Conservation (phyloP, 2,797 vertebrate species). For the Gouania willdenowi region DNA sequence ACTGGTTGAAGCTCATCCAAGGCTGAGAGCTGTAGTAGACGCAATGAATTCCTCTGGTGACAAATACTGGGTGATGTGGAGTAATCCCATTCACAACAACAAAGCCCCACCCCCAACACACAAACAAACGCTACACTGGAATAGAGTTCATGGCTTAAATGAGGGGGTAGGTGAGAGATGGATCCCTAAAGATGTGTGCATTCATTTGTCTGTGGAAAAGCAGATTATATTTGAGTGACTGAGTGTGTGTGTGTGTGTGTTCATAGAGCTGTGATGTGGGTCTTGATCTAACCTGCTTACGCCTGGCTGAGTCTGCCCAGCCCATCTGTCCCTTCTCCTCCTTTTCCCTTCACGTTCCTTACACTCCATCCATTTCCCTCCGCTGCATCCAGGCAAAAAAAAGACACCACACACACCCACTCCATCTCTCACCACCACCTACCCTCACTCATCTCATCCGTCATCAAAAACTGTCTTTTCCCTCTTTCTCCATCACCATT, state of each 20-base stretch:
- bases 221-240: constrained; percentile 29
- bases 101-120: constrained; percentile 53
- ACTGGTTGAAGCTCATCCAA: constrained; percentile 44
- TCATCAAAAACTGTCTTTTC: constrained; percentile 7
- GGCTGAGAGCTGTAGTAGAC: constrained; percentile 34
- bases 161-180: constrained; percentile 8
- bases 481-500: constrained; percentile 1
- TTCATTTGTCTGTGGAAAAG: constrained; percentile 2
- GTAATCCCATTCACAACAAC: constrained; percentile 70
- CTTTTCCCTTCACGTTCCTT: constrained; percentile 2
- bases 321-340: constrained; percentile 41
- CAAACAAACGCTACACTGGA: constrained; percentile 1
- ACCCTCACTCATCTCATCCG: constrained; percentile 24
- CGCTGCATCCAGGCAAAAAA: constrained; percentile 55
- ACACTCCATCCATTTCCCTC: constrained; percentile 11
- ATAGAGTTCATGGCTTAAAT: constrained; percentile 21
- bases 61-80: constrained; percentile 52
- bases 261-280: constrained; percentile 51
- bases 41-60: constrained; percentile 53
- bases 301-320: constrained; percentile 39
- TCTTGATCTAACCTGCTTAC: constrained; percentile 68
- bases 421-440: constrained; percentile 31
- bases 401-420: constrained; percentile 52
- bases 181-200: constrained; percentile 11
- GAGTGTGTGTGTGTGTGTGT: constrained; percentile 15